Percentiles rank a stretch among this genome's conserved stretches.
Conservation (phyloP, 2,113 vertebrate species). For the Taurulus bubalis region DNA sequence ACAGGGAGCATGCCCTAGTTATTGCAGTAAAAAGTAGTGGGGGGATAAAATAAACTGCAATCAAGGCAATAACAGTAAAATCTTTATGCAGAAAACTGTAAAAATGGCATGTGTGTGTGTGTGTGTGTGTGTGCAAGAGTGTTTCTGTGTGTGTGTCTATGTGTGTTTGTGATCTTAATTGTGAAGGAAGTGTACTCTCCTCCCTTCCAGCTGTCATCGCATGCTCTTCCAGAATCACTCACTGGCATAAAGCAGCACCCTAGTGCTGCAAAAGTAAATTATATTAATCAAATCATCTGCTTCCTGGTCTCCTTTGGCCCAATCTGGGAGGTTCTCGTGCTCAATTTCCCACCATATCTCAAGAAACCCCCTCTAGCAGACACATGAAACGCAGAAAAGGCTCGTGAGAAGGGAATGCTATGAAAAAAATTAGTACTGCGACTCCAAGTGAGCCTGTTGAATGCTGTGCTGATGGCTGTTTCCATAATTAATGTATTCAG, state of each 20-base stretch:
- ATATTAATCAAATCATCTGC: conserved; percentile 54
- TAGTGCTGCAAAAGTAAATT: conserved; percentile 48
- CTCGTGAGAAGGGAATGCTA: conserved; percentile 35
- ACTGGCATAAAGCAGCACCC: conserved; percentile 26
- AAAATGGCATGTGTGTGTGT: conserved; percentile 4
- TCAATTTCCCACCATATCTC: conserved; percentile 42
- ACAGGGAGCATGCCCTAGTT: conserved; percentile 69
- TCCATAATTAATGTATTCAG: conserved; percentile 52
- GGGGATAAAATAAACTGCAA: conserved; percentile 66
- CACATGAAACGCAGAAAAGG: conserved; percentile 59
- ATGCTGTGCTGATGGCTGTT: conserved; percentile 24
- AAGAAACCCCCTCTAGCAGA: conserved; percentile 57
- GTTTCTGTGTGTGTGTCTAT: conserved; percentile 9
- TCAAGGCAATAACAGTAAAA: conserved; percentile 68
- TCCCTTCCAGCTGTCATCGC: conserved; percentile 32
- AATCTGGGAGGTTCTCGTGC: conserved; percentile 42
- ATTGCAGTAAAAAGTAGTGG: conserved; percentile 57
- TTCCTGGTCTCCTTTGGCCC: conserved; percentile 53
- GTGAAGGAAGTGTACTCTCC: conserved; percentile 31
- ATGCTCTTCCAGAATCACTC: conserved; percentile 26
- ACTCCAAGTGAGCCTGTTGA: conserved; percentile 31
- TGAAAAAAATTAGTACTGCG: conserved; percentile 41
- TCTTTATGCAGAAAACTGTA: conserved; percentile 36
- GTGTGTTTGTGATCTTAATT: conserved; percentile 51
- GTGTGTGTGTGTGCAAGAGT: conserved; percentile 3